These are phyloP conservation scores for Siderastrea siderea DNA, from an alignment of 92 coral and sea anemone species.

Conservation along the genomic window DNA sequence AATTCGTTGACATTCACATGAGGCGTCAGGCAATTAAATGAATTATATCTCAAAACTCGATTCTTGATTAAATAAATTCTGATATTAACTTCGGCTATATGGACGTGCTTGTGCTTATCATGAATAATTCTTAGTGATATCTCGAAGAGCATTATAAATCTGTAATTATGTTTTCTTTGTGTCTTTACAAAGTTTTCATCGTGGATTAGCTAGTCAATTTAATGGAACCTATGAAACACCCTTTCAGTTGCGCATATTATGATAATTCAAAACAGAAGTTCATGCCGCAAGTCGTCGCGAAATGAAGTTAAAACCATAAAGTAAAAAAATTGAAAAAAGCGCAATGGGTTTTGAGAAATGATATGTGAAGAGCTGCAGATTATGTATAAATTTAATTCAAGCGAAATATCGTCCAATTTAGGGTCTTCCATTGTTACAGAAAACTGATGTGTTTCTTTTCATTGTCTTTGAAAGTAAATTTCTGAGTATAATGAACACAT, in stretches of 20 bases:
- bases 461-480: slow-evolving; percentile 26
- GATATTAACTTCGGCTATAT: neutral
- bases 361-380: neutral
- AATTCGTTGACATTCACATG: neutral
- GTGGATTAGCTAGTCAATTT: slow-evolving; percentile 34
- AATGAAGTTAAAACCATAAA: neutral
- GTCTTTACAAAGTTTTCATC: neutral
- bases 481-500: slow-evolving; percentile 49
- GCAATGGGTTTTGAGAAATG: neutral
- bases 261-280: neutral
- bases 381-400: neutral
- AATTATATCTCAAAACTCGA: neutral
- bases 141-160: slow-evolving; percentile 1
- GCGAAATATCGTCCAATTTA: neutral
- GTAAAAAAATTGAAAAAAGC: too few relatives aligned
- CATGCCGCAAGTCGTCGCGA: neutral
- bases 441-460: slow-evolving; percentile 4
- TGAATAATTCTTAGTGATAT: neutral
- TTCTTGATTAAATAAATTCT: neutral
- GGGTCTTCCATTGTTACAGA: neutral
- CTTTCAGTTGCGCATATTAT: slow-evolving; percentile 8
- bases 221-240: neutral
- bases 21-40: neutral
- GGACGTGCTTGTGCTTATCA: neutral
- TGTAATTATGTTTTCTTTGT: slow-evolving; percentile 14